Evolutionary conservation across 1,140 invertebrate species (phyloP), one percentile per base, ranked within the genome.

Genomic region (Sinonovacula constricta): DNA sequence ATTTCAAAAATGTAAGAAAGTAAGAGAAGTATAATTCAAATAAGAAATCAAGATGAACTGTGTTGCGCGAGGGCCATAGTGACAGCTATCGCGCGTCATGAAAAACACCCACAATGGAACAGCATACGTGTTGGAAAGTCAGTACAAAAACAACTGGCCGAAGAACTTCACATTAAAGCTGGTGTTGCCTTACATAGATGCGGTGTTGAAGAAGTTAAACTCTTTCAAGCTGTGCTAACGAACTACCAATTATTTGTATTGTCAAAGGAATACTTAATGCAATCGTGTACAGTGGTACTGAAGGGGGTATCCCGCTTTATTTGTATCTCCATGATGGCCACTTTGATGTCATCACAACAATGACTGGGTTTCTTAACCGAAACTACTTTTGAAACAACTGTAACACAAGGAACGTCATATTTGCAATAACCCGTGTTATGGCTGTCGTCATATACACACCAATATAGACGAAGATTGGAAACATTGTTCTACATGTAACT

Each of bases 261-360:
- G 33, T 82, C 80, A 3, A 79, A 79, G 33, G 75, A 74, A 33
- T 54, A 59, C 39, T 82, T 36, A 75, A 82, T 49, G 51, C 65
- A 18, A 65, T 82, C 15, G 45, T 82, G 7, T 82, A 79, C 66
- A n/a, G 68, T 30, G 70, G 76, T 31, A 69, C 68, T 3, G 63
- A 75, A 34, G 65, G 56, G 18, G 75, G 59, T 10, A 69, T 69
- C 14, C 76, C 69, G n/a, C 69, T 80, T 18, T 75, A 81, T 51
- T 24, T 78, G 15, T 79, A 75, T 49, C 36, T 28, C 30, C 70
- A 69, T 28, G 59, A 78, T 45, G 34, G 62, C 4, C 80, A 81
- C 51, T 81, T 45, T 75, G 69, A 74, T 51, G 75, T 81, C 54
- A 81, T 81, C 18, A 79, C 74, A 31, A 69, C 59, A 30, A 68